Evolutionary conservation across 30 jellyfish, hydroid and myxozoan genomes (phyloP).

Genomic region (Hydractinia echinata): DNA sequence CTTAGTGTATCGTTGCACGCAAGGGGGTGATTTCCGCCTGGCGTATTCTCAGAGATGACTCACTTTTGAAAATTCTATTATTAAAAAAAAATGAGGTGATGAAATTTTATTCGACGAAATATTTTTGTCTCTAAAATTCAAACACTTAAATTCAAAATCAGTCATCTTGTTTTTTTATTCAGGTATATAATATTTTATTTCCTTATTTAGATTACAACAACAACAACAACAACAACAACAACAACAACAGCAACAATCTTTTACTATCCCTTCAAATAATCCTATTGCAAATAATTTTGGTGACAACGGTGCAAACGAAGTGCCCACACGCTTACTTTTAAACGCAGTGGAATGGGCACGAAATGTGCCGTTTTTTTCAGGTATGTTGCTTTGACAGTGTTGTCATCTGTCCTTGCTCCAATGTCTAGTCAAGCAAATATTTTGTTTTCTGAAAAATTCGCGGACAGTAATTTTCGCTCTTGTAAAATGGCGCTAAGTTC

Average conservation of each 20-base stretch:
- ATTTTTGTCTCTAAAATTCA: too few species aligned
- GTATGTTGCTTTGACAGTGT: background rate
- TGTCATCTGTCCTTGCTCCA: background rate
- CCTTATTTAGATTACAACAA: conserved; percentile 16
- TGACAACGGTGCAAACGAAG: background rate
- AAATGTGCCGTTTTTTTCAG: conserved; percentile 83
- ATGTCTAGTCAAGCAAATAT: too few species aligned
- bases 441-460: background rate
- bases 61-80: too few species aligned
- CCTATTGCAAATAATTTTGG: background rate
- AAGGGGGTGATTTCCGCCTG: too few species aligned
- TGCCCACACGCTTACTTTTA: conserved; percentile 14
- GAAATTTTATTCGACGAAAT: too few species aligned
- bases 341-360: conserved; percentile 87
- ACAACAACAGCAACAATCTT: background rate
- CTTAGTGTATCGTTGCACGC: too few species aligned
- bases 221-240: conserved; percentile 23
- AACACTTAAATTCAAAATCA: too few species aligned
- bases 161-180: background rate
- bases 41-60: too few species aligned
- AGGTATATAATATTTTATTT: background rate
- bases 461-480: too few species aligned
- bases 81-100: too few species aligned
- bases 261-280: background rate
- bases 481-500: too few species aligned